These are phyloP conservation scores for Microplitis manilae DNA, from an alignment of 2,888 invertebrate genomes.

Conservation along the genomic window DNA sequence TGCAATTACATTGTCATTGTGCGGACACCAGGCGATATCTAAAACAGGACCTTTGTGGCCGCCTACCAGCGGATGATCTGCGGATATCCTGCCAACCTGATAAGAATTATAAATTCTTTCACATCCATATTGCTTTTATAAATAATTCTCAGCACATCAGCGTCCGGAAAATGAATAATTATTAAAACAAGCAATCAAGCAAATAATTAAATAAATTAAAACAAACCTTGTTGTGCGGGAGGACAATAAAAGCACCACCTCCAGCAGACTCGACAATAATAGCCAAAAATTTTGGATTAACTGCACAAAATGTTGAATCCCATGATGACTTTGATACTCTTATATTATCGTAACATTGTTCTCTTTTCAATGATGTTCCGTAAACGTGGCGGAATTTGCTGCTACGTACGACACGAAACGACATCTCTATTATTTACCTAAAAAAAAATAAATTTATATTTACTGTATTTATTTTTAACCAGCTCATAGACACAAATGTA, in stretches of 20 bases:
- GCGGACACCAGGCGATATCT: constrained; percentile 98
- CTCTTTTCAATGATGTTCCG: constrained; percentile 92
- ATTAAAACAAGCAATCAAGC: background rate
- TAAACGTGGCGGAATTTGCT: constrained; percentile 99
- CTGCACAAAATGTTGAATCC: constrained; percentile 98
- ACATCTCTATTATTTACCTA: constrained; percentile 76
- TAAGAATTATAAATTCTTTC: constrained; percentile 7
- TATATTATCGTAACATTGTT: constrained; percentile 98
- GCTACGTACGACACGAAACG: constrained; percentile 96
- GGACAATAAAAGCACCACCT: constrained; percentile 95
- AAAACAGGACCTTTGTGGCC: constrained; percentile 97
- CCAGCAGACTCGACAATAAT: constrained; percentile 98
- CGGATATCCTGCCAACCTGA: constrained; percentile 93
- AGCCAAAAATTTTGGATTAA: constrained; percentile 97
- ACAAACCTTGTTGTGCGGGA: constrained; percentile 91
- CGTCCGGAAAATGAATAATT: background rate
- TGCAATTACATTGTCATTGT: constrained; percentile 98
- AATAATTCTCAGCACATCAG: background rate
- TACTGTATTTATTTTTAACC: constrained; percentile 24
- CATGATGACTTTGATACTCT: constrained; percentile 97
- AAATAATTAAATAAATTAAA: constrained; percentile 27
- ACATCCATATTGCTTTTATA: too few relatives aligned
- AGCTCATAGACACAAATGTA: constrained; percentile 29
- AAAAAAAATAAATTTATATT: constrained; percentile 2
- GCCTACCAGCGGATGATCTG: constrained; percentile 94